Evolutionary conservation across 2,113 vertebrate species (phyloP).

Genomic region (Chaetodon auriga): DNA sequence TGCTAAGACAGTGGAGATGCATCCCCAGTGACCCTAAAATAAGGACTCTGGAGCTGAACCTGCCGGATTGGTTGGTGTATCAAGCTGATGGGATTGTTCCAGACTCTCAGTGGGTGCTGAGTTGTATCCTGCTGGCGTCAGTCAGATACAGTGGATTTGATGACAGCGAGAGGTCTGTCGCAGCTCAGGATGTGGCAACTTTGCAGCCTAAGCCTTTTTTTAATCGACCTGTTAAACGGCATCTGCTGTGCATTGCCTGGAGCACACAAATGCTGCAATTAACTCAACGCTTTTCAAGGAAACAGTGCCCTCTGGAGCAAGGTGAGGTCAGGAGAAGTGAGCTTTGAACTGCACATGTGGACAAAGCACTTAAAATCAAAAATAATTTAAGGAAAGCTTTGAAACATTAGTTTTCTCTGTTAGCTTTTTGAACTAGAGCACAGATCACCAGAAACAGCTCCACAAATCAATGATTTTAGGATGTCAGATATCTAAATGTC

Average conservation of each 20-base stretch:
- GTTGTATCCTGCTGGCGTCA: slow-evolving; percentile 69
- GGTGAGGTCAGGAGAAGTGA: slow-evolving; percentile 51
- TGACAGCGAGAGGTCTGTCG: slow-evolving; percentile 14
- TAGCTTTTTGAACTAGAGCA: background rate
- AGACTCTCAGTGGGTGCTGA: slow-evolving; percentile 70
- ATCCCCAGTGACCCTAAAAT: slow-evolving; percentile 56
- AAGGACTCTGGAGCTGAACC: slow-evolving; percentile 63
- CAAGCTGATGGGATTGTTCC: slow-evolving; percentile 79
- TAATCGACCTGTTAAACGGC: slow-evolving; percentile 80
- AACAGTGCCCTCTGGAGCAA: slow-evolving; percentile 74
- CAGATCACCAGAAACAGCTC: background rate
- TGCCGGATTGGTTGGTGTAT: slow-evolving; percentile 87
- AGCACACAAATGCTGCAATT: slow-evolving; percentile 65
- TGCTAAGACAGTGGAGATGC: slow-evolving; percentile 81
- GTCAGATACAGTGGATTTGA: slow-evolving; percentile 46
- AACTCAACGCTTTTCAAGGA: slow-evolving; percentile 29
- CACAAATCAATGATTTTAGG: background rate
- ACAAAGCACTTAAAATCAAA: background rate
- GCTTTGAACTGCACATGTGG: background rate
- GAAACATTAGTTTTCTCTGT: background rate
- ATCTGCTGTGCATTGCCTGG: slow-evolving; percentile 79
- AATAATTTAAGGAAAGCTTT: background rate
- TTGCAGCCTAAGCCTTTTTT: slow-evolving; percentile 71
- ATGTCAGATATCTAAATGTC: background rate
- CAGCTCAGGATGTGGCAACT: slow-evolving; percentile 58